Conservation (phyloP, 2,888 invertebrate species). For the Ceraclea dissimilis region DNA sequence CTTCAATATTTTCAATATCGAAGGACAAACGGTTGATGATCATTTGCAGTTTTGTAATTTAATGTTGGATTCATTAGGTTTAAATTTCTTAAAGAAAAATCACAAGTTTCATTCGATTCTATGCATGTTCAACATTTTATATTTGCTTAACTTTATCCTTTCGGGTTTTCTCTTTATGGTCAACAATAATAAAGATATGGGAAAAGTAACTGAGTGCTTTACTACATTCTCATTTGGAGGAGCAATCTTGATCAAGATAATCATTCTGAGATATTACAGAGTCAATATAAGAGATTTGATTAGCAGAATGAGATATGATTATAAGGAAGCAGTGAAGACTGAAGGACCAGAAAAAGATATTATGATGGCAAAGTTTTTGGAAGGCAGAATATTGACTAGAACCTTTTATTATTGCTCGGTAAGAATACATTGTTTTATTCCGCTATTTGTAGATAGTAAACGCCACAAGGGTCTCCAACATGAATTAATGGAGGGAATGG, state of each 20-base stretch:
- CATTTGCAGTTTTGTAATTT: conserved; percentile 9
- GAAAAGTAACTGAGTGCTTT: conserved; percentile 14
- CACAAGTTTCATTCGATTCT: background rate
- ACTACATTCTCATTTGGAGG: conserved; percentile 9
- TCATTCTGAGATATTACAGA: background rate
- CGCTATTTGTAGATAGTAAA: too few species aligned
- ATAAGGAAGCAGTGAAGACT: conserved; percentile 6
- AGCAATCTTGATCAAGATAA: conserved; percentile 3
- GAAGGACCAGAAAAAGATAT: conserved; percentile 10
- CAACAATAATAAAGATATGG: conserved; percentile 9
- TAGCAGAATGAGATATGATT: conserved; percentile 7
- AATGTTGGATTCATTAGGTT: conserved; percentile 4
- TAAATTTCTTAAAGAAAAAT: background rate
- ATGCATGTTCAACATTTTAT: background rate
- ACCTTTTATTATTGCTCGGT: conserved; percentile 9
- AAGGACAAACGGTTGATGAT: conserved; percentile 15
- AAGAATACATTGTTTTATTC: background rate
- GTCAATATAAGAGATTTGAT: background rate
- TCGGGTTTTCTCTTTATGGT: conserved; percentile 14
- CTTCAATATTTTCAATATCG: conserved; percentile 13
- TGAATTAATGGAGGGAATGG: too few species aligned
- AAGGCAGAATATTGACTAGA: conserved; percentile 17
- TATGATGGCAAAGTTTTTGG: conserved; percentile 11
- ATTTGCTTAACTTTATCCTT: background rate
- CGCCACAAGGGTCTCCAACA: too few species aligned